Evolutionary conservation across 2,113 vertebrate species (phyloP).

Genomic region (Emydocephalus ijimae): DNA sequence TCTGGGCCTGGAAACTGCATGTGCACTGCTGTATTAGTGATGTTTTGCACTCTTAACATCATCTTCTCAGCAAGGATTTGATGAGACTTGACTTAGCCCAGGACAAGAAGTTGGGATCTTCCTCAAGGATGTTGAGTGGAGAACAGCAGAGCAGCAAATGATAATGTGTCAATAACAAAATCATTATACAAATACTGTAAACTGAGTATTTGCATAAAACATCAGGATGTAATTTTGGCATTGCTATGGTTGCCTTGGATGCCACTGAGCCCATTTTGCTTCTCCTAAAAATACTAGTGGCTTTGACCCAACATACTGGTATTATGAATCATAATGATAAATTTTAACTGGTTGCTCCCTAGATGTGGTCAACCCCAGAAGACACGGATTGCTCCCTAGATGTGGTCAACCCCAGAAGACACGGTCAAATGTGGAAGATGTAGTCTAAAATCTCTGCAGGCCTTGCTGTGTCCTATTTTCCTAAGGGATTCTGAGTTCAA

Average conservation of each 20-base stretch:
- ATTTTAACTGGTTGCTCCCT: not conserved
- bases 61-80: not conserved
- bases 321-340: not conserved
- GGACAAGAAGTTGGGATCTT: not conserved
- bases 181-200: not conserved
- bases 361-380: not conserved
- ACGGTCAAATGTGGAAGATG: not conserved
- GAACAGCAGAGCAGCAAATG: not conserved
- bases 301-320: not conserved
- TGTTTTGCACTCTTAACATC: not conserved
- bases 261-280: not conserved
- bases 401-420: not conserved
- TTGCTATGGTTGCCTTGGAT: not conserved
- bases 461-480: not conserved
- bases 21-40: not conserved
- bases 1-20: not conserved
- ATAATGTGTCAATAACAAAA: not conserved
- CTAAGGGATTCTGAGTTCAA: not conserved
- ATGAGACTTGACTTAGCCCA: not conserved
- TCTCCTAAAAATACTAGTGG: not conserved
- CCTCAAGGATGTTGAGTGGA: not conserved
- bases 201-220: not conserved
- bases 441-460: not conserved
- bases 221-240: not conserved
- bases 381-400: not conserved